These are phyloP conservation scores for Drosophila multiciliata DNA, from an alignment of 2,888 invertebrate species.

Conservation along the genomic window DNA sequence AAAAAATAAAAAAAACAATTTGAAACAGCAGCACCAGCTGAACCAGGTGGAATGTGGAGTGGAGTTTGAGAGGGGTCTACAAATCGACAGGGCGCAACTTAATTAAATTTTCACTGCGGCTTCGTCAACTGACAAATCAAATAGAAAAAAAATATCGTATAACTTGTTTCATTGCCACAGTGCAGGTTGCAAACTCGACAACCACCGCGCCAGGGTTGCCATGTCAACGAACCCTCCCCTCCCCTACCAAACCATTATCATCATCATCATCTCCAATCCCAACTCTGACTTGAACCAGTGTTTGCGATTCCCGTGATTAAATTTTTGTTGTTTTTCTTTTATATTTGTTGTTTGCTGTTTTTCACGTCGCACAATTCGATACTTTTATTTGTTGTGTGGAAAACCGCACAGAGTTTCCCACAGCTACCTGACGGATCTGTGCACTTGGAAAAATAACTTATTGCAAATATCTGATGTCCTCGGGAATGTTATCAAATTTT, in stretches of 20 bases:
- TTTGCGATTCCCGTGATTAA: slow-evolving; percentile 75
- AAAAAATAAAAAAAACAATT: slow-evolving; percentile 20
- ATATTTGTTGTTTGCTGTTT: slow-evolving; percentile 6
- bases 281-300: slow-evolving; percentile 33
- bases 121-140: slow-evolving; percentile 70
- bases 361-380: slow-evolving; percentile 56
- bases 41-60: slow-evolving; percentile 22
- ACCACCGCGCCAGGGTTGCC: slow-evolving; percentile 47
- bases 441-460: background rate
- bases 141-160: slow-evolving; percentile 78
- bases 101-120: slow-evolving; percentile 83
- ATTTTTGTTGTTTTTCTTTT: slow-evolving; percentile 43
- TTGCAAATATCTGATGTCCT: background rate
- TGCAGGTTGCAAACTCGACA: slow-evolving; percentile 56
- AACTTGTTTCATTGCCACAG: slow-evolving; percentile 70
- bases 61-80: slow-evolving; percentile 12
- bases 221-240: slow-evolving; percentile 56
- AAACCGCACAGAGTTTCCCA: slow-evolving; percentile 65
- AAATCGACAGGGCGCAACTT: slow-evolving; percentile 65
- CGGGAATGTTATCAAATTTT: background rate
- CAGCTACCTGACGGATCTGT: slow-evolving; percentile 46
- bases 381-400: slow-evolving; percentile 74
- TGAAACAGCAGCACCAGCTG: slow-evolving; percentile 42
- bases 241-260: background rate
- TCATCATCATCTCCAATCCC: background rate